These are phyloP conservation scores for Mormyrops attenuatus DNA, from an alignment of 2,797 vertebrate genomes.

Conservation along the genomic window DNA sequence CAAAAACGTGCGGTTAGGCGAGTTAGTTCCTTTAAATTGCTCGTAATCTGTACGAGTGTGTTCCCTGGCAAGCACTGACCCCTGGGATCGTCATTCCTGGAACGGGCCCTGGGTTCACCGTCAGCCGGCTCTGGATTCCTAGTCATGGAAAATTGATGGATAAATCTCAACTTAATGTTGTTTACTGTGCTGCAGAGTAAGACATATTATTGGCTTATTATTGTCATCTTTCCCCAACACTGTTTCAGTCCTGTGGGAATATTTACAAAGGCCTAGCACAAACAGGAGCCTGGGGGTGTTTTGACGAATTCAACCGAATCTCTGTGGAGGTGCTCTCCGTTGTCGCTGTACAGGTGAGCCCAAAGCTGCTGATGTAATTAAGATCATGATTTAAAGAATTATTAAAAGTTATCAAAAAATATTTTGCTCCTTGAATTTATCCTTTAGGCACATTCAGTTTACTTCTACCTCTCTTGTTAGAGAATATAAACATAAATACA, in stretches of 20 bases:
- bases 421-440: neutral
- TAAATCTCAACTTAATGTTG: neutral
- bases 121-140: neutral
- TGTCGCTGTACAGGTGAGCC: conserved; percentile 88
- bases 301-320: conserved; percentile 96
- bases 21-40: conserved; percentile 44
- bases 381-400: neutral
- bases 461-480: neutral
- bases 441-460: neutral
- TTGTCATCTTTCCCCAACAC: conserved; percentile 24
- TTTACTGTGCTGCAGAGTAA: conserved; percentile 1
- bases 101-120: neutral
- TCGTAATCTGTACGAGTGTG: neutral
- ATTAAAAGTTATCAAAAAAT: neutral
- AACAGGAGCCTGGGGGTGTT: conserved; percentile 95
- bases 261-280: conserved; percentile 97
- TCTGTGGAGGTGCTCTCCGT: conserved; percentile 95
- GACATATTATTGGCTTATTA: neutral
- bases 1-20: neutral
- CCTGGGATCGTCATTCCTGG: neutral
- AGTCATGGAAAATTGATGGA: neutral
- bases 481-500: neutral
- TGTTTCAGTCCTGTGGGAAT: conserved; percentile 84
- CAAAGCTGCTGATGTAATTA: neutral
- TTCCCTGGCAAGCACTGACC: neutral